phyloP scores from a whole-genome alignment of 2,888 invertebrate species.

The Synergus umbraculus region DNA sequence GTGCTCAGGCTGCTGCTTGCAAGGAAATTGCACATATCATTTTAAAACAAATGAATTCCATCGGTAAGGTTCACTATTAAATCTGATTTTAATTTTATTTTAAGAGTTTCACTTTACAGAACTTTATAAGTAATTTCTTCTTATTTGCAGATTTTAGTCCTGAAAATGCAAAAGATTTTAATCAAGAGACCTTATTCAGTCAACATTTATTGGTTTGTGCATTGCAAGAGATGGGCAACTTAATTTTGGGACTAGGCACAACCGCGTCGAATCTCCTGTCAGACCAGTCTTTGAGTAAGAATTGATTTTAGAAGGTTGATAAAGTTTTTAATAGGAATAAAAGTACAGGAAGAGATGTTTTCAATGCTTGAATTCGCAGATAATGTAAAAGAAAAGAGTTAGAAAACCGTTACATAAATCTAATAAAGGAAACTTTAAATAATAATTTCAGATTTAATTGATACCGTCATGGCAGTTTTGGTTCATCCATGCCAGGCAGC shows the following conservation, averaged over 20 bases:
- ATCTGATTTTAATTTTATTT: slow-evolving; percentile 32
- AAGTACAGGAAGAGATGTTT: background rate
- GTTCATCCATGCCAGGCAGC: slow-evolving; percentile 97
- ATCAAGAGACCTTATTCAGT: slow-evolving; percentile 93
- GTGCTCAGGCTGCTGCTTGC: slow-evolving; percentile 96
- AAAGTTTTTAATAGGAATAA: background rate
- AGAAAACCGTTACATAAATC: too few relatives aligned
- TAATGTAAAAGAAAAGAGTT: too few relatives aligned
- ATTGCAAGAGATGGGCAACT: slow-evolving; percentile 93
- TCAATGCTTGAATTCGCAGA: too few relatives aligned
- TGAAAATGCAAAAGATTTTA: slow-evolving; percentile 93
- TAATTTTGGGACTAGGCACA: slow-evolving; percentile 95
- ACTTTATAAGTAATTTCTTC: slow-evolving; percentile 17
- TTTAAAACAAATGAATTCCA: slow-evolving; percentile 96
- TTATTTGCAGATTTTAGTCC: slow-evolving; percentile 86
- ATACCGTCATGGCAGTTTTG: slow-evolving; percentile 89
- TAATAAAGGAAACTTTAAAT: background rate
- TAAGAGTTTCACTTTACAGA: background rate
- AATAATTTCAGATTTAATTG: slow-evolving; percentile 81
- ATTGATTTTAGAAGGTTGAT: slow-evolving; percentile 23
- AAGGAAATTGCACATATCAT: slow-evolving; percentile 95
- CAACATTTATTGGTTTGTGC: slow-evolving; percentile 96
- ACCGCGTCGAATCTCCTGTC: slow-evolving; percentile 93
- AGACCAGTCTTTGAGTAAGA: slow-evolving; percentile 89
- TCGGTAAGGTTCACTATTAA: slow-evolving; percentile 77